Conservation (phyloP, 2,113 vertebrate species). For the Anser brachyrhynchus region DNA sequence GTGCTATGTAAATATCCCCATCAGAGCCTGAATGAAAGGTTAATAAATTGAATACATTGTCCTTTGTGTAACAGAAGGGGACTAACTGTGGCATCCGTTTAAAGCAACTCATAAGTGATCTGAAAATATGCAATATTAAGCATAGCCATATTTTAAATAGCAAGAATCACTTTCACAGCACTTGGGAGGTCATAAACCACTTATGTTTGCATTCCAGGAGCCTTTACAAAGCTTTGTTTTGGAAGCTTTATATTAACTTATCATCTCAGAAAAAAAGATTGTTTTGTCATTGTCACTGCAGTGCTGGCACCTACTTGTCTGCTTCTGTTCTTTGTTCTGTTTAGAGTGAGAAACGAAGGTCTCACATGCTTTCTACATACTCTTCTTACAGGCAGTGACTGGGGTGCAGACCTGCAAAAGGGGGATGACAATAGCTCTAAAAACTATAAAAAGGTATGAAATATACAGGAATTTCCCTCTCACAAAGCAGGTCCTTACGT, state of each 20-base stretch:
- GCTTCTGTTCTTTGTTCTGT: neutral
- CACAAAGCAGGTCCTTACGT: neutral
- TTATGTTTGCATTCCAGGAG: neutral
- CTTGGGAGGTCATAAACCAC: neutral
- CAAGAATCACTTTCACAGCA: neutral
- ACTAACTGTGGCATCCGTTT: neutral
- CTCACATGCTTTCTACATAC: neutral
- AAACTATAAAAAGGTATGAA: neutral
- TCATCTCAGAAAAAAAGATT: neutral
- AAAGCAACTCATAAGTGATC: neutral
- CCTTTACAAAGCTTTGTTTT: neutral
- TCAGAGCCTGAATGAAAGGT: neutral
- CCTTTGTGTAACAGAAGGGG: neutral
- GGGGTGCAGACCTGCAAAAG: neutral
- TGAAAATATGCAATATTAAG: neutral
- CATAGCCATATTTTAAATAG: neutral
- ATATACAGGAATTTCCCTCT: neutral
- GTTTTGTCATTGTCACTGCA: constrained; percentile 14
- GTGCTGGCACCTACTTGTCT: neutral
- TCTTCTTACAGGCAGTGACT: neutral
- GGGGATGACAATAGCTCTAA: neutral
- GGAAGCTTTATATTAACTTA: constrained; percentile 5
- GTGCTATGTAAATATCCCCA: neutral
- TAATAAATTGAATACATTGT: neutral
- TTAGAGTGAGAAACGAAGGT: neutral